Evolutionary conservation across 2,797 vertebrate genomes (phyloP).

Genomic region (Choloepus didactylus): DNA sequence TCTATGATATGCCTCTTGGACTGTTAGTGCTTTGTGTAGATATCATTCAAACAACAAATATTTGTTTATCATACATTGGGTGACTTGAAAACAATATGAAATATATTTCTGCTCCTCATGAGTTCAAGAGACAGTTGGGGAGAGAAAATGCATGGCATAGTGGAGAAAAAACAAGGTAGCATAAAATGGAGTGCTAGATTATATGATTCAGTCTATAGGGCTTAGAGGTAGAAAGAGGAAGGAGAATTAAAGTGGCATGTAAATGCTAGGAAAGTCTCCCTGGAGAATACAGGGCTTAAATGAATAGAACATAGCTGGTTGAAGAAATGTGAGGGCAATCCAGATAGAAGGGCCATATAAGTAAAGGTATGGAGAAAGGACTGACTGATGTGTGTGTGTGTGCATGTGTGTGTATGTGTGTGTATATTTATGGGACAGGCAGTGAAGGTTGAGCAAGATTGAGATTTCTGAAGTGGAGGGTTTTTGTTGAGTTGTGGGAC

Average conservation of each 20-base stretch:
- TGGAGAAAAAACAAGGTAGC: slow-evolving; percentile 22
- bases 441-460: background rate
- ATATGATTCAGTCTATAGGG: slow-evolving; percentile 9
- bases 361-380: background rate
- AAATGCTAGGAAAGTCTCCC: background rate
- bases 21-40: background rate
- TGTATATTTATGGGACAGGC: too few relatives aligned
- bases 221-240: background rate
- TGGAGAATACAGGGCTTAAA: background rate
- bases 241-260: background rate
- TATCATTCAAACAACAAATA: slow-evolving; percentile 38
- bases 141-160: background rate
- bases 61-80: slow-evolving; percentile 20
- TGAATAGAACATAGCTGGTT: background rate
- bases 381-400: background rate
- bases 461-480: background rate
- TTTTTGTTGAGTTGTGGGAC: slow-evolving; percentile 28
- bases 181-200: slow-evolving; percentile 1
- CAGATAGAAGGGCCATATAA: slow-evolving; percentile 12
- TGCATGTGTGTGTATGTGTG: too few relatives aligned
- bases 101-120: slow-evolving; percentile 13
- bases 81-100: slow-evolving; percentile 53
- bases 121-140: slow-evolving; percentile 31
- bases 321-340: background rate
- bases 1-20: slow-evolving; percentile 10